Percentiles rank a stretch among this genome's conserved stretches.
Conservation (phyloP, 2,888 invertebrate species). For the Liodrosophila aerea region DNA sequence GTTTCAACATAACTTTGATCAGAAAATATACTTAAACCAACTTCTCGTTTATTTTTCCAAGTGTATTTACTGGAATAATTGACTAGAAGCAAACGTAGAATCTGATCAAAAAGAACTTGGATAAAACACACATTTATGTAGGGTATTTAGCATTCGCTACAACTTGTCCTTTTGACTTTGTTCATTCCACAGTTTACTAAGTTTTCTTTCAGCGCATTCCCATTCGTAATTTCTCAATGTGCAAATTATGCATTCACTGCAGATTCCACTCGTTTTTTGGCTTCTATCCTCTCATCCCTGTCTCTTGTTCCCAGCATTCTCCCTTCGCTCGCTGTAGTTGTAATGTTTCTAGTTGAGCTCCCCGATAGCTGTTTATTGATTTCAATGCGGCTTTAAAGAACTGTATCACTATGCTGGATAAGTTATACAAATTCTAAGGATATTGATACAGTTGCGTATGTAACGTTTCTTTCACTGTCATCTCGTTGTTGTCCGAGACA, state of each 20-base stretch:
- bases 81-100: too few relatives aligned
- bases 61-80: too few relatives aligned
- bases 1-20: too few relatives aligned
- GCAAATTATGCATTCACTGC: conserved; percentile 53
- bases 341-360: conserved; percentile 49
- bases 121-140: too few relatives aligned
- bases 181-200: conserved; percentile 29
- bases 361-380: too few relatives aligned
- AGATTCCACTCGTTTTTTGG: conserved; percentile 28
- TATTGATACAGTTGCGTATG: conserved; percentile 8
- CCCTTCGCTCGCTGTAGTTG: conserved; percentile 5
- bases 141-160: too few relatives aligned
- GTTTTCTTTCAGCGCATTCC: conserved; percentile 25
- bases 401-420: too few relatives aligned
- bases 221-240: conserved; percentile 26
- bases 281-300: not conserved
- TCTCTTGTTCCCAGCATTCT: not conserved
- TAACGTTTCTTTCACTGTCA: conserved; percentile 3
- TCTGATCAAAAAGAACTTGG: too few relatives aligned
- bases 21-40: too few relatives aligned
- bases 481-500: conserved; percentile 33
- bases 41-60: too few relatives aligned
- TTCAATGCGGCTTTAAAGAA: conserved; percentile 47
- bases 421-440: too few relatives aligned
- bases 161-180: conserved; percentile 3